Percentiles rank a stretch among this genome's conserved stretches.
These are phyloP conservation scores for Piaya cayana DNA, from an alignment of 2,113 vertebrate genomes.

Conservation along the genomic window DNA sequence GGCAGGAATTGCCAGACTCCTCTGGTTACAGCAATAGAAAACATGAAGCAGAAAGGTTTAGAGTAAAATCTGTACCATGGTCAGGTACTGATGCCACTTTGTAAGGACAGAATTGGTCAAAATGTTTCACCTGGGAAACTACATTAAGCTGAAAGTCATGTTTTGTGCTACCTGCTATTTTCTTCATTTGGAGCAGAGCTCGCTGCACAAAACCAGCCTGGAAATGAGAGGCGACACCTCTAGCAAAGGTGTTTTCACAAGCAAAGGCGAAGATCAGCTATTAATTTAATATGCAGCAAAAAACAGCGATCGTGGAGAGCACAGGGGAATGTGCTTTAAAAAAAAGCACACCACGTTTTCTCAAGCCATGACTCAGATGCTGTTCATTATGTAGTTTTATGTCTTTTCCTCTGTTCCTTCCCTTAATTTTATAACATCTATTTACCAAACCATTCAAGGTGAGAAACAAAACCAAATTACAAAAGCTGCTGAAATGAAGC, in stretches of 20 bases:
- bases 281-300: background rate
- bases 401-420: background rate
- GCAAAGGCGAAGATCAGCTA: background rate
- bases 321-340: fast-evolving
- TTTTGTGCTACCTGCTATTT: background rate
- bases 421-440: constrained; percentile 3
- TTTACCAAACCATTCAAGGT: constrained; percentile 22
- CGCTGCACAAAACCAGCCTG: background rate
- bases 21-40: background rate
- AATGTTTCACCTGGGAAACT: background rate
- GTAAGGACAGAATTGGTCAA: background rate
- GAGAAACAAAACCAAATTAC: background rate
- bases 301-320: background rate
- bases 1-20: background rate
- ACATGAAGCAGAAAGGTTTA: background rate
- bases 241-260: background rate
- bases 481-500: background rate
- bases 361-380: background rate
- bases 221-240: background rate
- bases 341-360: background rate
- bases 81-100: background rate
- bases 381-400: background rate
- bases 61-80: background rate
- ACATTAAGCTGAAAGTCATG: background rate
- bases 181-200: background rate